Percentiles rank a stretch among this genome's conserved stretches.
Conservation (phyloP, 2,113 vertebrate species). For the Sphyrna mokarran region DNA sequence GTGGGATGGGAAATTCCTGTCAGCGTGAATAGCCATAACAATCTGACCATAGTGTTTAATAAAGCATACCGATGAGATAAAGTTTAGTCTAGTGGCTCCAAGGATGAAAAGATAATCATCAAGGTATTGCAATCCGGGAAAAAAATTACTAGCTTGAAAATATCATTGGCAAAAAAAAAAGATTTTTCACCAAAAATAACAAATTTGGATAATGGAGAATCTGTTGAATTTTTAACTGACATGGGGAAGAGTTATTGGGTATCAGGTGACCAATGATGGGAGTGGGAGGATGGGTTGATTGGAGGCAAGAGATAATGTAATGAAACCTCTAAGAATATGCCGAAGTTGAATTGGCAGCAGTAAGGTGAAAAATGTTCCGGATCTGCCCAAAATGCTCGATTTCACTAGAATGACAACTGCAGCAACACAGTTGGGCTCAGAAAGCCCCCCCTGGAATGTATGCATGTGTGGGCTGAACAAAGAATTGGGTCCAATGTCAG, state of each 20-base stretch:
- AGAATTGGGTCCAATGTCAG: neutral
- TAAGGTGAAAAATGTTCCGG: neutral
- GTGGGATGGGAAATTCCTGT: too few species aligned
- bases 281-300: neutral
- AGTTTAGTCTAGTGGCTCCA: neutral
- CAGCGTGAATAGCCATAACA: too few species aligned
- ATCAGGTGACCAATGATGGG: neutral
- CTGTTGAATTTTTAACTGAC: neutral
- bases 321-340: neutral
- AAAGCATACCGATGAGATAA: too few species aligned
- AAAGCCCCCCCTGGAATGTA: neutral
- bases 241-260: neutral
- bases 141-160: neutral
- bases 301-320: neutral
- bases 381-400: neutral
- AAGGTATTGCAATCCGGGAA: neutral
- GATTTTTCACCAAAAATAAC: neutral
- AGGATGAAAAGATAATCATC: neutral
- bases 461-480: neutral
- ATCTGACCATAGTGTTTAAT: too few species aligned
- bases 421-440: neutral
- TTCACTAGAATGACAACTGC: neutral
- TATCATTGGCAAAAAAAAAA: neutral
- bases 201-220: neutral
- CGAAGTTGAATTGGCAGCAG: neutral